A percentile compares a stretch with the other conserved stretches of the same genome.
Conservation (phyloP, 2,113 vertebrate genomes). For the Deroptyus accipitrinus region DNA sequence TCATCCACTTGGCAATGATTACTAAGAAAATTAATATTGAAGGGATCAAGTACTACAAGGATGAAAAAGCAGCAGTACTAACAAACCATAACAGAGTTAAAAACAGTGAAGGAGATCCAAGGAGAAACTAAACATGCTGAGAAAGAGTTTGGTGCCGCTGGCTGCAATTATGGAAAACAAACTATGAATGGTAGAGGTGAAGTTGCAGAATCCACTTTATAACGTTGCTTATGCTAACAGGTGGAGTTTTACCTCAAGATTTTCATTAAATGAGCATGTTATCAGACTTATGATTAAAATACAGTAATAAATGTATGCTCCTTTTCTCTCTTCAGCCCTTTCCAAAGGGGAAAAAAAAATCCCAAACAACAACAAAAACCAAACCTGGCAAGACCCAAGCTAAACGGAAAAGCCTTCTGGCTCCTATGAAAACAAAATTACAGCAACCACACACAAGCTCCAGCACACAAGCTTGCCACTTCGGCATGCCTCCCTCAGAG, state of each 20-base stretch:
- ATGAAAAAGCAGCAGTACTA: conserved; percentile 25
- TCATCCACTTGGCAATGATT: neutral
- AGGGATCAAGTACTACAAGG: neutral
- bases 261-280: conserved; percentile 16
- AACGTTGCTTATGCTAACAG: conserved; percentile 24
- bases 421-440: conserved; percentile 62
- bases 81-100: conserved; percentile 30
- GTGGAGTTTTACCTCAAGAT: conserved; percentile 7
- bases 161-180: conserved; percentile 50
- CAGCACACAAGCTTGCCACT: conserved; percentile 35
- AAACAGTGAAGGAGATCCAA: conserved; percentile 22
- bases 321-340: neutral
- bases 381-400: conserved; percentile 9
- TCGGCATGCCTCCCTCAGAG: conserved; percentile 49
- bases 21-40: conserved; percentile 4
- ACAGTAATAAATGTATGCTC: neutral
- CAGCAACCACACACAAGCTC: conserved; percentile 55
- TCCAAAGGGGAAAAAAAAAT: neutral
- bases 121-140: conserved; percentile 29
- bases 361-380: neutral
- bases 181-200: conserved; percentile 5
- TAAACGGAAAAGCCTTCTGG: conserved; percentile 35
- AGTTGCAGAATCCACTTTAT: conserved; percentile 14
- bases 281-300: conserved; percentile 36
- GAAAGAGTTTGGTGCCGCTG: neutral